Percentiles rank a stretch among this genome's conserved stretches.
Evolutionary conservation across 2,797 vertebrate species (phyloP).

Genomic region (Anniella stebbinsi): DNA sequence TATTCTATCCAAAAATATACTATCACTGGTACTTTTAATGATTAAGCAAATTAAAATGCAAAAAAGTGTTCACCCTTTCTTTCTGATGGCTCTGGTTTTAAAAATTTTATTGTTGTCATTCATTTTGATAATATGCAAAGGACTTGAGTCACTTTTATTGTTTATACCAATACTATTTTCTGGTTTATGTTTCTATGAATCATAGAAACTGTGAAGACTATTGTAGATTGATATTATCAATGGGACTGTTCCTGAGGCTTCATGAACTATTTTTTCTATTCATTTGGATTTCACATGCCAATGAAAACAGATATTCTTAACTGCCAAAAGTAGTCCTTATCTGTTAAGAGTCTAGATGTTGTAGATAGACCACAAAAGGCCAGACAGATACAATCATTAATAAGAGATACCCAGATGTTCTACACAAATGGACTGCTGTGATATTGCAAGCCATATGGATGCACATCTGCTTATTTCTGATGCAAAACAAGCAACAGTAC

Average conservation of each 20-base stretch:
- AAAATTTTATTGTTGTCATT: slow-evolving; percentile 21
- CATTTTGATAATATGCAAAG: background rate
- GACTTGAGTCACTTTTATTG: slow-evolving; percentile 25
- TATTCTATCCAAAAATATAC: slow-evolving; percentile 61
- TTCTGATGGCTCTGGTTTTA: slow-evolving; percentile 39
- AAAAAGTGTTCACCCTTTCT: slow-evolving; percentile 55
- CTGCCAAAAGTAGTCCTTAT: slow-evolving; percentile 50
- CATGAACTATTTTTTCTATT: slow-evolving; percentile 45
- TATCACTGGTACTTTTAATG: slow-evolving; percentile 57
- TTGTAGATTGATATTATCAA: background rate
- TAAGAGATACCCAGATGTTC: background rate
- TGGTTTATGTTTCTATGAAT: slow-evolving; percentile 37
- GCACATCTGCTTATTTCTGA: background rate
- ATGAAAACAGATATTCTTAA: slow-evolving; percentile 65
- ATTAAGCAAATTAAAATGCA: slow-evolving; percentile 63
- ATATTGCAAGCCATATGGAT: background rate
- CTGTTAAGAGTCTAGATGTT: slow-evolving; percentile 1
- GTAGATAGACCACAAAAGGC: background rate
- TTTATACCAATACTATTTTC: slow-evolving; percentile 37
- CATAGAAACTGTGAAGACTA: slow-evolving; percentile 32
- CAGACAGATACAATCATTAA: background rate
- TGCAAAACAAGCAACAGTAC: background rate
- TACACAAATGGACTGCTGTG: background rate
- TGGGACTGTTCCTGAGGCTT: slow-evolving; percentile 45
- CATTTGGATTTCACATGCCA: slow-evolving; percentile 61